A percentile compares a stretch with the other conserved stretches of the same genome.
Evolutionary conservation across 2,888 invertebrate species (phyloP).

Genomic region (Crepidodera aurea): DNA sequence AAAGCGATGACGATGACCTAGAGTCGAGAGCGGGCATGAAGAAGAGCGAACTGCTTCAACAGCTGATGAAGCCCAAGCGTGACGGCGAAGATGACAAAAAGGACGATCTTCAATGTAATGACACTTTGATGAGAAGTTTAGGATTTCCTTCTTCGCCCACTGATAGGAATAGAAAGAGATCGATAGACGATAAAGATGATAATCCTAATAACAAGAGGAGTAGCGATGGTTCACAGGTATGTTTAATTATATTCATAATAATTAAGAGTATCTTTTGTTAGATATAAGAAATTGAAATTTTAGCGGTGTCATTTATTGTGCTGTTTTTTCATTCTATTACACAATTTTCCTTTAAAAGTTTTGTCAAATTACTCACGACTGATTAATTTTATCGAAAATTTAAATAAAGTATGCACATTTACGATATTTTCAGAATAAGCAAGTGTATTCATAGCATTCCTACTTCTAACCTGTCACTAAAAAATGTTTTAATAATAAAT

Average conservation of each 20-base stretch:
- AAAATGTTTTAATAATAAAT: too few species aligned
- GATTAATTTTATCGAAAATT: too few species aligned
- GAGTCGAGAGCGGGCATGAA: constrained; percentile 67
- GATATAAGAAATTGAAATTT: too few species aligned
- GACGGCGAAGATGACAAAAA: constrained; percentile 63
- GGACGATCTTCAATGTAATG: constrained; percentile 60
- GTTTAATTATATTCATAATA: too few species aligned
- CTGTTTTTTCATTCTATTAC: too few species aligned
- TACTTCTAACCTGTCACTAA: too few species aligned
- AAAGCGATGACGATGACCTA: constrained; percentile 80
- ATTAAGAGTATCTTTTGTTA: too few species aligned
- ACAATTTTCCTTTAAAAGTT: too few species aligned
- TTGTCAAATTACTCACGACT: not conserved
- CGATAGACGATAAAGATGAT: constrained; percentile 70
- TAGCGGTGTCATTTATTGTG: too few species aligned
- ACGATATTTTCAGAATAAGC: too few species aligned
- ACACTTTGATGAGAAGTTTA: constrained; percentile 65
- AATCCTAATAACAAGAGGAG: constrained; percentile 60
- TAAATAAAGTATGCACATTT: too few species aligned
- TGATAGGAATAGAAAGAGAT: constrained; percentile 67
- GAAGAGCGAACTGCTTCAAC: constrained; percentile 70
- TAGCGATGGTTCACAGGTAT: constrained; percentile 58
- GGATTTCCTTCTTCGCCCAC: constrained; percentile 69
- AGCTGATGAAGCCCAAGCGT: constrained; percentile 64
- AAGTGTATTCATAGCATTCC: too few species aligned